phyloP scores from a whole-genome alignment of 1,140 invertebrate genomes.

The Megalonaias nervosa region DNA sequence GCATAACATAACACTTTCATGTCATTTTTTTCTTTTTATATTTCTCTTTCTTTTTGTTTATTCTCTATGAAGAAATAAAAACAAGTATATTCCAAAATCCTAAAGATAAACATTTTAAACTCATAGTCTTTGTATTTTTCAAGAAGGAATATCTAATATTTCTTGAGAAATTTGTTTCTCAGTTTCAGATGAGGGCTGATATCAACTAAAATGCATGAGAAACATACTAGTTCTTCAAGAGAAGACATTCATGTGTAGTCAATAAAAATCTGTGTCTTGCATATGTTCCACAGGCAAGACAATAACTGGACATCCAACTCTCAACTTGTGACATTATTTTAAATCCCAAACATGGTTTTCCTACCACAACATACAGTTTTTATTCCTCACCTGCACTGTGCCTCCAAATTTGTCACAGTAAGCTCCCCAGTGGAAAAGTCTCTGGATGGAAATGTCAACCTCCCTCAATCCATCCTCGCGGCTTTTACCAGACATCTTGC shows the following conservation, averaged over 20 bases:
- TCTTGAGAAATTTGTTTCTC: no score
- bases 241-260: no score
- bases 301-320: background rate
- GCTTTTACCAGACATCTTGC: conserved; percentile 58
- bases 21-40: no score
- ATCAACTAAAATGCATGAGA: conserved; percentile 1
- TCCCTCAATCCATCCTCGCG: conserved; percentile 62
- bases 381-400: conserved; percentile 63
- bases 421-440: conserved; percentile 73
- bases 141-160: no score
- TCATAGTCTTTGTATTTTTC: no score
- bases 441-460: conserved; percentile 68
- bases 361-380: background rate
- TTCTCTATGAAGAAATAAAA: no score
- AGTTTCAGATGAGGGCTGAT: background rate
- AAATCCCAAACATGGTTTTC: background rate
- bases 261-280: background rate
- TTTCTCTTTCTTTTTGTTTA: no score
- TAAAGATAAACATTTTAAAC: no score
- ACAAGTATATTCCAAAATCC: no score
- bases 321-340: background rate
- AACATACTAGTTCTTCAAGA: no score
- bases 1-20: no score
- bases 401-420: conserved; percentile 73
- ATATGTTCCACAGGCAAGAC: background rate